Evolutionary conservation across 2,113 vertebrate genomes (phyloP).

Genomic region (Macrotis lagotis): DNA sequence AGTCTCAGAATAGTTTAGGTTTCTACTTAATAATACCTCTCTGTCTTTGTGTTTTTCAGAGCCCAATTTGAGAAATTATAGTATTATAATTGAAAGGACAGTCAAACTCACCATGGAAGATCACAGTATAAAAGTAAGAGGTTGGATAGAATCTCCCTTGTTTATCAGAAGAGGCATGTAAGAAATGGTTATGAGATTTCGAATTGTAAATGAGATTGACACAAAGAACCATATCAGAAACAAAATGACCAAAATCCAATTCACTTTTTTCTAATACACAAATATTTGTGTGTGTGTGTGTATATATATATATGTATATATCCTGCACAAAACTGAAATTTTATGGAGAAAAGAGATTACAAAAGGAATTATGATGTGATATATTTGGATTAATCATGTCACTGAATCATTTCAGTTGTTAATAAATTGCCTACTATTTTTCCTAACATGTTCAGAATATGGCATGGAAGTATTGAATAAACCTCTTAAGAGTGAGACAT

Average conservation of each 20-base stretch:
- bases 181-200: conserved; percentile 3
- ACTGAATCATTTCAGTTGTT: neutral
- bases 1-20: neutral
- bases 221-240: neutral
- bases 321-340: neutral
- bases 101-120: conserved; percentile 65
- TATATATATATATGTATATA: no score
- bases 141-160: conserved; percentile 36
- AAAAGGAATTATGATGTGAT: neutral
- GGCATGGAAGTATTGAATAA: neutral
- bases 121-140: conserved; percentile 72
- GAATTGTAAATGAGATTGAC: conserved; percentile 3
- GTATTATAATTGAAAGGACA: conserved; percentile 69
- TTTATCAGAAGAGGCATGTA: conserved; percentile 5
- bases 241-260: neutral
- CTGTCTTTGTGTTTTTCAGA: conserved; percentile 66
- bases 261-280: conserved; percentile 25
- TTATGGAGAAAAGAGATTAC: neutral
- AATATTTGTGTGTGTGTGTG: no score
- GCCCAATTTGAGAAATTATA: conserved; percentile 63
- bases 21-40: neutral
- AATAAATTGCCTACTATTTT: neutral
- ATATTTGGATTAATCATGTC: neutral
- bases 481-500: neutral
- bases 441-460: neutral